Conservation (phyloP, 2,797 vertebrate species). For the Leuciscus waleckii region DNA sequence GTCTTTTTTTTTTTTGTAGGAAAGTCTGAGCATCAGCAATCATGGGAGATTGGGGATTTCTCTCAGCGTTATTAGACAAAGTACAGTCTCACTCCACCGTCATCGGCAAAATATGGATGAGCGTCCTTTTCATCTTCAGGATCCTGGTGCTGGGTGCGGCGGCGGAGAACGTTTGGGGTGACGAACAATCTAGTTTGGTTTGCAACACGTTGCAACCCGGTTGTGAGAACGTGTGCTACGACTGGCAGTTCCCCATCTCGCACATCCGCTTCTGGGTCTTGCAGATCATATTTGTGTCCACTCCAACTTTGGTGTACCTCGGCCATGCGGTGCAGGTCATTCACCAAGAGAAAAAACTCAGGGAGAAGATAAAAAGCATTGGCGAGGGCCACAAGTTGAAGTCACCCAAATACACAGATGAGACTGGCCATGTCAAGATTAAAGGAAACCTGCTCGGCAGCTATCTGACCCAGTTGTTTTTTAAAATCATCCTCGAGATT, state of each 20-base stretch:
- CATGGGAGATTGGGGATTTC: conserved; percentile 95
- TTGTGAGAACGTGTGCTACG: conserved; percentile 96
- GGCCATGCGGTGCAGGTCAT: conserved; percentile 83
- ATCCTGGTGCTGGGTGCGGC: conserved; percentile 94
- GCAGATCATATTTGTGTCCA: conserved; percentile 91
- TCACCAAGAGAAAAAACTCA: conserved; percentile 87
- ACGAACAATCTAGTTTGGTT: conserved; percentile 90
- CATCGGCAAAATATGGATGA: conserved; percentile 97
- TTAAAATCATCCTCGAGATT: conserved; percentile 89
- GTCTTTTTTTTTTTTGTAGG: conserved; percentile 38
- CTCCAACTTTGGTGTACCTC: conserved; percentile 80
- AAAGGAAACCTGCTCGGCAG: conserved; percentile 90
- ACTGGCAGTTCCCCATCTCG: conserved; percentile 94
- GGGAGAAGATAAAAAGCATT: conserved; percentile 72
- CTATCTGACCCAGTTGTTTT: conserved; percentile 86
- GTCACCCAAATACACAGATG: conserved; percentile 80
- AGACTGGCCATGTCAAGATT: conserved; percentile 85
- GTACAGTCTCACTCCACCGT: conserved; percentile 93
- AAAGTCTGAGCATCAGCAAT: conserved; percentile 54
- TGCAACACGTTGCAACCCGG: conserved; percentile 95
- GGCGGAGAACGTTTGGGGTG: conserved; percentile 92
- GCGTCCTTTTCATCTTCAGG: conserved; percentile 93
- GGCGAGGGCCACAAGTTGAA: conserved; percentile 70
- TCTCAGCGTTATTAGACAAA: conserved; percentile 89
- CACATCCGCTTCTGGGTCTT: conserved; percentile 98